A percentile compares a stretch with the other conserved stretches of the same genome.
These are phyloP conservation scores for Venustaconcha ellipsiformis DNA, from an alignment of 1,140 invertebrate genomes.

Conservation along the genomic window DNA sequence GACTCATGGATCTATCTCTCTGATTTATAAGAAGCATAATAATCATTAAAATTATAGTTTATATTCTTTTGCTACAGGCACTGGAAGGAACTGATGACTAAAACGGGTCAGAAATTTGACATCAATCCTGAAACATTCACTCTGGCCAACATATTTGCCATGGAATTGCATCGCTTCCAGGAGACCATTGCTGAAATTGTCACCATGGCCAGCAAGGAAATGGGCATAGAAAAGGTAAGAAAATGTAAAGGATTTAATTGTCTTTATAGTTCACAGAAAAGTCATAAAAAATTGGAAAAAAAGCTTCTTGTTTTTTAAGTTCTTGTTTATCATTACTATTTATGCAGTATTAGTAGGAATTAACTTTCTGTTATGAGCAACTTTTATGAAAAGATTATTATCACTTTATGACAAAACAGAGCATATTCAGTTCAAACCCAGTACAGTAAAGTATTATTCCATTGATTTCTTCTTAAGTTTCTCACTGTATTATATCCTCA, in stretches of 20 bases:
- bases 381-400: no score
- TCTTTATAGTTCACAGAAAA: no score
- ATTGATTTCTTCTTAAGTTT: no score
- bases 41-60: no score
- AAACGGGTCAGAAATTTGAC: conserved; percentile 85
- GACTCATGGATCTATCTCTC: no score
- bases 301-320: background rate
- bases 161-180: conserved; percentile 88
- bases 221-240: conserved; percentile 81
- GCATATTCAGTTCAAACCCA: no score
- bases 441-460: no score
- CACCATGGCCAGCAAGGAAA: conserved; percentile 87
- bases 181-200: conserved; percentile 87
- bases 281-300: background rate
- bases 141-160: conserved; percentile 89
- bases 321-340: background rate
- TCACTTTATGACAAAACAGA: no score
- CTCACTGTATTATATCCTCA: no score
- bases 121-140: conserved; percentile 89
- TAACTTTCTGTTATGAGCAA: no score
- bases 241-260: background rate
- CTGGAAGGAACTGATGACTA: conserved; percentile 89
- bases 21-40: no score
- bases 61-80: conserved; percentile 70
- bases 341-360: no score